Percentiles rank a stretch among this genome's conserved stretches.
These are phyloP conservation scores for Papilio helenus DNA, from an alignment of 1,140 invertebrate genomes.

Conservation along the genomic window DNA sequence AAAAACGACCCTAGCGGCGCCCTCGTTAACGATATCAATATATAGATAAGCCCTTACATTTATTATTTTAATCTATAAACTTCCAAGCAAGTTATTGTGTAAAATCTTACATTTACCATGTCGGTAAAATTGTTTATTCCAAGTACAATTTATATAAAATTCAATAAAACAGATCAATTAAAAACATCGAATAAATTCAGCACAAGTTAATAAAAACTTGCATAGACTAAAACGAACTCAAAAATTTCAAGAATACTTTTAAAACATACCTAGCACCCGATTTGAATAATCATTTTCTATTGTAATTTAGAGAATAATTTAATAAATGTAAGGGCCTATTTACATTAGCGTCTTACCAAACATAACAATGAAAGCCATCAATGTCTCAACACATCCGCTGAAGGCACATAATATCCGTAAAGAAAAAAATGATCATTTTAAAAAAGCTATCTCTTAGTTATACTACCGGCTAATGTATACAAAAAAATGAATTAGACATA, in stretches of 20 bases:
- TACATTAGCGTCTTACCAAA: background rate
- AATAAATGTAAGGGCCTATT: background rate
- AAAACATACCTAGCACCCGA: background rate
- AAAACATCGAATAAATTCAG: no score
- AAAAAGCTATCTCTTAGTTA: constrained; percentile 78
- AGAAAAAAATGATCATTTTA: constrained; percentile 66
- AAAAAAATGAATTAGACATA: constrained; percentile 54
- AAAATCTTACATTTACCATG: background rate
- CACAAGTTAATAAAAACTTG: no score
- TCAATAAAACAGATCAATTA: background rate
- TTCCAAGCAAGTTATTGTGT: background rate
- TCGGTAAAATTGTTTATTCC: background rate
- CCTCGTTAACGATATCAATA: constrained; percentile 39
- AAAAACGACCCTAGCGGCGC: constrained; percentile 21
- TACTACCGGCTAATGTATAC: constrained; percentile 69
- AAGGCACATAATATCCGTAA: constrained; percentile 77
- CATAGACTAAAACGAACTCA: background rate
- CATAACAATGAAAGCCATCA: constrained; percentile 60
- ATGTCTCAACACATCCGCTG: constrained; percentile 62
- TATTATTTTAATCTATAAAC: background rate
- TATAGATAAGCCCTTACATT: constrained; percentile 3
- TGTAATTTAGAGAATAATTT: background rate
- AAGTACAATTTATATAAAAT: background rate
- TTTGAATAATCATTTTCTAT: background rate
- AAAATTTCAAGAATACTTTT: background rate